Evolutionary conservation across 2,888 invertebrate genomes (phyloP), one percentile per base, ranked within the genome.

Genomic region (Ormyrus labotus): DNA sequence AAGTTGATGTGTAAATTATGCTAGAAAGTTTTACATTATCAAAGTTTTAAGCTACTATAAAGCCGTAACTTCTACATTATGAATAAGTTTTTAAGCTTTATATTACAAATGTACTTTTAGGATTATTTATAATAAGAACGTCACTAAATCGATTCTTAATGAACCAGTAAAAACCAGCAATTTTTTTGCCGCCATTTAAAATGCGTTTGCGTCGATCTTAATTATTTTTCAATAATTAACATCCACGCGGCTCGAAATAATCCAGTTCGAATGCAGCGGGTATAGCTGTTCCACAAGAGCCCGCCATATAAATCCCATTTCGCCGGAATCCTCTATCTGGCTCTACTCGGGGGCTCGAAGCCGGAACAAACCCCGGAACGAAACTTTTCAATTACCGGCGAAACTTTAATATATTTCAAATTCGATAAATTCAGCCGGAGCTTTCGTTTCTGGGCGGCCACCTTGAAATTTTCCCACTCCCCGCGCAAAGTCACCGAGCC

Each of bases 361-460:
- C 13, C 19, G 19, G 53, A 68, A 75, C 51, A 63, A 68, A 69
- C 50, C 61, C 47, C 11, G 9, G n/a, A 48, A 11, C 19, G 48
- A 69, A 80, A 80, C 79, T 80, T 80, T 80, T 80, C 79, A 80
- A 80, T 80, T 80, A 80, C 70, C 45, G 50, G 6, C 45, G n/a
- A 74, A 80, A 80, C 79, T 80, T 80, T 74, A 69, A 74, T 80
- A 78, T 70, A 74, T 70, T 74, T 65, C 61, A 57, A 64, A 74
- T 80, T 70, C 73, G 69, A 74, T 70, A 74, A 74, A 80, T 80
- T 19, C 19, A 19, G 19, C 69, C 13, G 9, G 13, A 64, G 61
- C 67, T 75, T 47, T 68, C 60, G 48, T 63, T 55, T 34, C 61
- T 7, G 19, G 13, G 8, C 47, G 9, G 34, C 10, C 13, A 51